phyloP scores from a whole-genome alignment of 2,797 vertebrate genomes.

The Pangasius mekongensis region DNA sequence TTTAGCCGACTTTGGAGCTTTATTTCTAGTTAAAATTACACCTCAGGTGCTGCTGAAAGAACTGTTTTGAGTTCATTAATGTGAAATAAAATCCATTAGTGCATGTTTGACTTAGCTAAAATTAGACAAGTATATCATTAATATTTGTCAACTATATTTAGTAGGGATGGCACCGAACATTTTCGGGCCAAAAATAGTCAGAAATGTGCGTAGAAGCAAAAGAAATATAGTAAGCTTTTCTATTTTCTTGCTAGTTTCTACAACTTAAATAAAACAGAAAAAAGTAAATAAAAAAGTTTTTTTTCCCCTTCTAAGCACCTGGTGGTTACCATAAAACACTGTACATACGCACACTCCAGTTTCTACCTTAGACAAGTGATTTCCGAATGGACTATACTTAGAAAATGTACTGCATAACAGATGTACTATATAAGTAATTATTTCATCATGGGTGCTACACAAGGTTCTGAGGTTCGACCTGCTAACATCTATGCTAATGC shows the following conservation, averaged over 20 bases:
- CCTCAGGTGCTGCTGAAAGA: neutral
- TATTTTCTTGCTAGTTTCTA: neutral
- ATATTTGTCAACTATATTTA: neutral
- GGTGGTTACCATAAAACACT: neutral
- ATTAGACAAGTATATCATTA: neutral
- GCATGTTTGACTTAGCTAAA: neutral
- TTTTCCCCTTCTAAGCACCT: neutral
- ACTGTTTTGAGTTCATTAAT: neutral
- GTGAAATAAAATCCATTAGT: neutral
- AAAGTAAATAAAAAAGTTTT: too few species aligned
- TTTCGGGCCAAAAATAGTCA: too few species aligned
- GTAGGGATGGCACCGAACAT: neutral
- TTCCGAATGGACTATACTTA: neutral
- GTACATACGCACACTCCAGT: neutral
- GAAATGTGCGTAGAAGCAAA: neutral
- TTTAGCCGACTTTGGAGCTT: slow-evolving; percentile 8
- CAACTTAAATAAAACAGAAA: neutral
- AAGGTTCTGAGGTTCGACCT: neutral
- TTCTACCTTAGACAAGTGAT: neutral
- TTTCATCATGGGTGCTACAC: neutral
- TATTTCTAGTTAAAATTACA: neutral
- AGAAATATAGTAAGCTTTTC: neutral
- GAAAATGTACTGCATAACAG: neutral
- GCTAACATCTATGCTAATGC: neutral
- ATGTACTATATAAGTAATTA: neutral